phyloP scores from a whole-genome alignment of 2,113 vertebrate species.

The Aramus guarauna region DNA sequence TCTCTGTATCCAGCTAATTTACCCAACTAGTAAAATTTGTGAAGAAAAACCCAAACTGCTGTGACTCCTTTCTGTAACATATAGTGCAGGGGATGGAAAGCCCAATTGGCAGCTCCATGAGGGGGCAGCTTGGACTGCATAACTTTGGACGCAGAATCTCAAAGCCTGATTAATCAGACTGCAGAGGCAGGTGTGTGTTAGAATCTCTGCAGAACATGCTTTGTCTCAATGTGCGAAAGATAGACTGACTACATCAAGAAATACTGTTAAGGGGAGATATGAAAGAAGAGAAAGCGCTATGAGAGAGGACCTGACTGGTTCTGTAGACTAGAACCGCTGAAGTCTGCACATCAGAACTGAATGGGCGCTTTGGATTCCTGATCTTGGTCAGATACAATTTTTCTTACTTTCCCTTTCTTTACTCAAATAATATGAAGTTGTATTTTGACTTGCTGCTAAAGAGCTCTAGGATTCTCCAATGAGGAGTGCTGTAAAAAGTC shows the following conservation, averaged over 20 bases:
- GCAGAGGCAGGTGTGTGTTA: not conserved
- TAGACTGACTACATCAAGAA: not conserved
- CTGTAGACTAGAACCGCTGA: accelerated
- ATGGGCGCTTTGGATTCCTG: not conserved
- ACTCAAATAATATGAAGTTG: not conserved
- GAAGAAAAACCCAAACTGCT: not conserved
- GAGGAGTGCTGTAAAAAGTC: not conserved
- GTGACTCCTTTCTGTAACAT: not conserved
- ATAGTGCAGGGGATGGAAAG: not conserved
- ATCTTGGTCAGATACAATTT: not conserved
- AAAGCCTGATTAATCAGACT: not conserved
- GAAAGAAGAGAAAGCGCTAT: not conserved
- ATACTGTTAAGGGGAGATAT: not conserved
- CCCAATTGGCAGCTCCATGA: not conserved
- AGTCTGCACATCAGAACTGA: not conserved
- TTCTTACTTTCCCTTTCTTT: not conserved
- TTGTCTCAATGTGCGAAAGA: not conserved
- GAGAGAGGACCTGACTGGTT: not conserved
- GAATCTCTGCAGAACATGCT: not conserved
- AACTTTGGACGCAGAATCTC: not conserved
- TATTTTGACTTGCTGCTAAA: not conserved
- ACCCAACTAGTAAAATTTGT: not conserved
- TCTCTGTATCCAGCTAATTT: not conserved
- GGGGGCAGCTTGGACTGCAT: not conserved
- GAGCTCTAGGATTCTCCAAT: not conserved